phyloP scores from a whole-genome alignment of 2,113 vertebrate species.

The Glaucidium brasilianum region DNA sequence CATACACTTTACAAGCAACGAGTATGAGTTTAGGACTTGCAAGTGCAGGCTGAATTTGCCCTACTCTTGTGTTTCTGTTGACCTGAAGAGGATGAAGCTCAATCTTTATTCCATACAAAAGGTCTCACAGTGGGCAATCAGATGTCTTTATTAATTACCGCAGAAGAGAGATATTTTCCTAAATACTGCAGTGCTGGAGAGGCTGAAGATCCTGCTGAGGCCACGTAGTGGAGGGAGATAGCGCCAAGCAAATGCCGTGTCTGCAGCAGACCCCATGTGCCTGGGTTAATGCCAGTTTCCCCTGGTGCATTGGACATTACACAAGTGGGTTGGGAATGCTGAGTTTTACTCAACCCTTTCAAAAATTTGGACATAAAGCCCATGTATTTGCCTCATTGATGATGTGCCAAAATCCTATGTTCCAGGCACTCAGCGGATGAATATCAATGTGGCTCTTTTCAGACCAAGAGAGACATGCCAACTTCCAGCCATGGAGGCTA shows the following conservation, averaged over 20 bases:
- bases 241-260: neutral
- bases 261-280: rapidly evolving
- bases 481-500: neutral
- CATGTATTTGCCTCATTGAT: neutral
- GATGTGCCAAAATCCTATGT: neutral
- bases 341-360: neutral
- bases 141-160: neutral
- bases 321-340: neutral
- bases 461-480: neutral
- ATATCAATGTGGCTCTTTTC: neutral
- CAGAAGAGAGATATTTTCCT: neutral
- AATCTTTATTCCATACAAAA: neutral
- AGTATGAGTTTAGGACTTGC: neutral
- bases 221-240: rapidly evolving
- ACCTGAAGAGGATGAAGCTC: neutral
- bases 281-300: neutral
- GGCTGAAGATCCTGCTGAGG: neutral
- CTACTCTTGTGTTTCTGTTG: neutral
- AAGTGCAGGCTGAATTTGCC: neutral
- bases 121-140: neutral
- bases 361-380: neutral
- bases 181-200: neutral
- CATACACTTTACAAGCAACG: rapidly evolving
- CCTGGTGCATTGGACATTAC: neutral
- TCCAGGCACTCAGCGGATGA: neutral